Percentiles rank a stretch among this genome's conserved stretches.
Evolutionary conservation across 2,113 vertebrate genomes (phyloP).

Genomic region (Lepus americanus): DNA sequence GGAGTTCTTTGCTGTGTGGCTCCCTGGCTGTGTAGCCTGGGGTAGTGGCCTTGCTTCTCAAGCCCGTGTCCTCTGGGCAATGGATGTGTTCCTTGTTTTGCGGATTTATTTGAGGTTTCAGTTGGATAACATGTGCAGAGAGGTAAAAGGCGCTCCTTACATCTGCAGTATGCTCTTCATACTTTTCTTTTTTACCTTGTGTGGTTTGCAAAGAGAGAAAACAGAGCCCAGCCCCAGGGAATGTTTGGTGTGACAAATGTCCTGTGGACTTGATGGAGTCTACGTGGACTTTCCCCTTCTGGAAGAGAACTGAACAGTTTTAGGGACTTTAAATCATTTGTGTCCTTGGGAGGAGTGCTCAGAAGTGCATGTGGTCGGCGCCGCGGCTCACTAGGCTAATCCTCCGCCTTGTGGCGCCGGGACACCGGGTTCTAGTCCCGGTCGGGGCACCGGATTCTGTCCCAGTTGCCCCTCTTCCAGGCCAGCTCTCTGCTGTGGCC

Average conservation of each 20-base stretch:
- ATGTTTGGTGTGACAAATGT: background rate
- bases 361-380: background rate
- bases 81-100: background rate
- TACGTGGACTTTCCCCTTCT: background rate
- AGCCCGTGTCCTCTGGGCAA: background rate
- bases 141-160: background rate
- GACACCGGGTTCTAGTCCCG: too few species aligned
- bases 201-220: background rate
- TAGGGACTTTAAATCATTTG: conserved; percentile 5
- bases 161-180: background rate
- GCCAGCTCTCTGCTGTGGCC: too few species aligned
- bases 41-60: background rate
- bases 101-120: background rate
- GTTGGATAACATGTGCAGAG: background rate
- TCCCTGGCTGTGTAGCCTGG: background rate
- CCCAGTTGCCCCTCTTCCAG: too few species aligned
- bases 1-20: background rate
- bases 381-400: too few species aligned
- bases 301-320: background rate
- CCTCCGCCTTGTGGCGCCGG: too few species aligned
- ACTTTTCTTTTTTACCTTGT: background rate
- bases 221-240: background rate
- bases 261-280: background rate
- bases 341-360: conserved; percentile 36
- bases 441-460: too few species aligned